A percentile compares a stretch with the other conserved stretches of the same genome.
These are phyloP conservation scores for Ricordea florida DNA, from an alignment of 92 coral and sea anemone genomes.

Conservation along the genomic window DNA sequence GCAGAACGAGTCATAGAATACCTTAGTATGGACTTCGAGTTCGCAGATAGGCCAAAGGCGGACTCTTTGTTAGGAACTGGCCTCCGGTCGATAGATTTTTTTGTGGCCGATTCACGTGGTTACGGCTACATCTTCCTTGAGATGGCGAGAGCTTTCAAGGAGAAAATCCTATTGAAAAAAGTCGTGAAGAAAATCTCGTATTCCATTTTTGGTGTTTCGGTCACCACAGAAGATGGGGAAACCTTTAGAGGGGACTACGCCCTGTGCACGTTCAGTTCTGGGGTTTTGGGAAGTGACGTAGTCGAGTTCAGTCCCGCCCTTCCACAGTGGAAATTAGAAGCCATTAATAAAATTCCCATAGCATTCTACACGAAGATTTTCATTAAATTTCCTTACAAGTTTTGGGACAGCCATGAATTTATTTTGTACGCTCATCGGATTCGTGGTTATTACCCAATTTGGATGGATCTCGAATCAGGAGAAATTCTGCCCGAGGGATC, in stretches of 20 bases:
- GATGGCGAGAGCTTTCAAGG: slow-evolving; percentile 47
- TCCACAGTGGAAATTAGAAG: slow-evolving; percentile 73
- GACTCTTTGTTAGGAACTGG: slow-evolving; percentile 35
- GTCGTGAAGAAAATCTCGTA: slow-evolving; percentile 34
- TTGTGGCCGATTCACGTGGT: slow-evolving; percentile 63
- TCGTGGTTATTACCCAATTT: slow-evolving; percentile 56
- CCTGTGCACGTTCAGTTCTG: slow-evolving; percentile 77
- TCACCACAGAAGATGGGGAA: slow-evolving; percentile 56
- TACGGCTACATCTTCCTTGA: slow-evolving; percentile 30
- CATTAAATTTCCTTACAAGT: slow-evolving; percentile 67
- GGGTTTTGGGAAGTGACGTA: slow-evolving; percentile 67
- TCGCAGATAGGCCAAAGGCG: slow-evolving; percentile 46
- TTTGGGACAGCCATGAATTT: slow-evolving; percentile 68
- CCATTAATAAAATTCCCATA: slow-evolving; percentile 61
- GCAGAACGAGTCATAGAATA: slow-evolving; percentile 59
- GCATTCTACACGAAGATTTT: slow-evolving; percentile 60
- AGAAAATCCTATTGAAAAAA: slow-evolving; percentile 37
- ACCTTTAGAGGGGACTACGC: slow-evolving; percentile 53
- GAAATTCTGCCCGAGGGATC: slow-evolving; percentile 49
- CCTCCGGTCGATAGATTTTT: slow-evolving; percentile 37
- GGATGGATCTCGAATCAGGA: slow-evolving; percentile 59
- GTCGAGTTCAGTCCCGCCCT: slow-evolving; percentile 68
- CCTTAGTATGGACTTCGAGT: slow-evolving; percentile 62
- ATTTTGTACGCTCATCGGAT: slow-evolving; percentile 46
- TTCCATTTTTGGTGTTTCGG: slow-evolving; percentile 15